These are phyloP conservation scores for Drosophila basisetae DNA, from an alignment of 2,888 invertebrate genomes.

Conservation along the genomic window DNA sequence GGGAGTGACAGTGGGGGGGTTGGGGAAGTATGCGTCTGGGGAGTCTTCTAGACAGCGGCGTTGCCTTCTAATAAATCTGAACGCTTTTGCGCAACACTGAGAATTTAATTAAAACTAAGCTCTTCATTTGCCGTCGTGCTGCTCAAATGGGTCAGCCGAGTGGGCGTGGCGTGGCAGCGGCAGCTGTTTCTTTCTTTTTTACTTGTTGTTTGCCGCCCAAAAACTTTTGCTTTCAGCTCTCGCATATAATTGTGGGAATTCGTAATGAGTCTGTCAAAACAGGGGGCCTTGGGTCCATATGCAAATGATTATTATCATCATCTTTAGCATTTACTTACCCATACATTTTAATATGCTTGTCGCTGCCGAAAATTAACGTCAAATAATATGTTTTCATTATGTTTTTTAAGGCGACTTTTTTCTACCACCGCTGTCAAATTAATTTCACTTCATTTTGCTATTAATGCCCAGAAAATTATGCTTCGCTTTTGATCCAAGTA, in stretches of 20 bases:
- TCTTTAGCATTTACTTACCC: constrained; percentile 63
- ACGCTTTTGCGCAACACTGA: constrained; percentile 47
- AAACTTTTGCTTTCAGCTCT: constrained; percentile 35
- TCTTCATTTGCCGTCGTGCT: constrained; percentile 54
- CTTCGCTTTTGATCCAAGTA: constrained; percentile 12
- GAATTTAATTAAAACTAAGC: constrained; percentile 78
- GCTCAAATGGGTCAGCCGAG: constrained; percentile 38
- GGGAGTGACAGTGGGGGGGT: background rate
- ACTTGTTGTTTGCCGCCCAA: constrained; percentile 5
- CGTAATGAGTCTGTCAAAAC: constrained; percentile 40
- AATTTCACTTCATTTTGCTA: constrained; percentile 70
- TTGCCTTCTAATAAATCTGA: constrained; percentile 62
- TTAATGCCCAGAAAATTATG: constrained; percentile 67
- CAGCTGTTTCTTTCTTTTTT: constrained; percentile 3
- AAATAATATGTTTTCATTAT: constrained; percentile 74
- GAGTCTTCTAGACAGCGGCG: constrained; percentile 32
- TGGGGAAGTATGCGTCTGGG: constrained; percentile 7
- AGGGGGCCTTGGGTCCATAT: constrained; percentile 46
- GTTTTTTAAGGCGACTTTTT: constrained; percentile 29
- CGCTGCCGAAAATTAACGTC: constrained; percentile 53
- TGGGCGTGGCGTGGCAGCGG: constrained; percentile 34
- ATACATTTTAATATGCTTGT: constrained; percentile 62
- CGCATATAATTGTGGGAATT: constrained; percentile 48
- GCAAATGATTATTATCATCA: constrained; percentile 75
- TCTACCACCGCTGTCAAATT: constrained; percentile 52